Percentiles rank a stretch among this genome's conserved stretches.
These are phyloP conservation scores for Saturnia pavonia DNA, from an alignment of 2,888 invertebrate species.

Conservation along the genomic window DNA sequence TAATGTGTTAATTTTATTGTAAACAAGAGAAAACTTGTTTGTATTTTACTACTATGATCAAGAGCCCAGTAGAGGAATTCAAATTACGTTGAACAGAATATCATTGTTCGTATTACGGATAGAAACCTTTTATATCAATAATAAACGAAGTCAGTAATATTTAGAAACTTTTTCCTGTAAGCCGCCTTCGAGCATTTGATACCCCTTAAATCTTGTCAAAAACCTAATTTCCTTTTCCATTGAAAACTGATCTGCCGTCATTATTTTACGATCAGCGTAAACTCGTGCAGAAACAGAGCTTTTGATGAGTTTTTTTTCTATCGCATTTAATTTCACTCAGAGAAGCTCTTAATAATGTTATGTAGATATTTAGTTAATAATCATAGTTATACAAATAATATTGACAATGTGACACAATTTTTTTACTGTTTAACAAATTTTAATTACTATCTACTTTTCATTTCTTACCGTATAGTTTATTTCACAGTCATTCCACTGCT, in stretches of 20 bases:
- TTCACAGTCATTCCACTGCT: conserved; percentile 57
- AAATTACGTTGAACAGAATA: background rate
- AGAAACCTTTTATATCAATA: background rate
- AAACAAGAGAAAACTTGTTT: no score
- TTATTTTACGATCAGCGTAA: conserved; percentile 14
- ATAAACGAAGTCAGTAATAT: background rate
- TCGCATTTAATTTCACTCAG: background rate
- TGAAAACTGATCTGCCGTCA: conserved; percentile 11
- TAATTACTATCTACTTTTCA: conserved; percentile 56
- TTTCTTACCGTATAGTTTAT: conserved; percentile 50
- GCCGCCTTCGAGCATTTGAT: background rate
- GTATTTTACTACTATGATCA: background rate
- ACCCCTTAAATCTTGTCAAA: conserved; percentile 12
- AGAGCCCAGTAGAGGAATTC: background rate
- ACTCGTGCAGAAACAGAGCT: conserved; percentile 6
- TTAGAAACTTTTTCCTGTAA: background rate
- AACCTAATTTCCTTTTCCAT: conserved; percentile 13
- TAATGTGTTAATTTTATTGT: no score
- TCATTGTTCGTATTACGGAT: background rate
- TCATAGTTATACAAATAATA: conserved; percentile 16
- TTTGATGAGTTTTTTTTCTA: conserved; percentile 9
- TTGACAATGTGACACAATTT: conserved; percentile 14
- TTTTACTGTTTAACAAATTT: conserved; percentile 18
- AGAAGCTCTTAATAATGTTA: background rate
- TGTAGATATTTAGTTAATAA: background rate